Conservation (phyloP, 2,113 vertebrate species). For the Rhynchomys soricoides region DNA sequence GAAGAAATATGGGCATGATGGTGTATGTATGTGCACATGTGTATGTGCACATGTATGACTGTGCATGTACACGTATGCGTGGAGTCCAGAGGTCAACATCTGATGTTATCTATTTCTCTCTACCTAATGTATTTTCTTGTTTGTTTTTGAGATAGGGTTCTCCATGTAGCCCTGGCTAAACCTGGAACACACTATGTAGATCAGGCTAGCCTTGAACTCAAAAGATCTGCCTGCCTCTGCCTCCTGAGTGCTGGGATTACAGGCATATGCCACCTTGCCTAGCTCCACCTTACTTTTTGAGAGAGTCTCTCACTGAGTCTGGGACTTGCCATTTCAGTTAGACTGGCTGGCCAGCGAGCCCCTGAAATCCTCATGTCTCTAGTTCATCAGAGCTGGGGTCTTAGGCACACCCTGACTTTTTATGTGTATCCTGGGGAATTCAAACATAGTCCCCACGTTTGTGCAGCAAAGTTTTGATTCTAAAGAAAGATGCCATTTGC, state of each 20-base stretch:
- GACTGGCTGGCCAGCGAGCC: neutral
- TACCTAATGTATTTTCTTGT: neutral
- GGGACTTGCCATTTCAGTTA: neutral
- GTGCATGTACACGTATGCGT: neutral
- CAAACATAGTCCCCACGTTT: neutral
- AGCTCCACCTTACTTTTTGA: neutral
- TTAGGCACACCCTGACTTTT: neutral
- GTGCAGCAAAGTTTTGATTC: neutral
- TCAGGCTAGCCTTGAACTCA: neutral
- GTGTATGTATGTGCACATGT: neutral
- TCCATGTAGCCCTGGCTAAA: neutral
- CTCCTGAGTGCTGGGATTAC: neutral
- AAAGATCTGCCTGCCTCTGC: neutral
- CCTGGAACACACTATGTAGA: neutral
- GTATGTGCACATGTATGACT: neutral
- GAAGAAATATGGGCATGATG: slow-evolving; percentile 47
- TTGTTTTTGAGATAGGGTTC: neutral
- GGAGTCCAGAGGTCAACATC: neutral
- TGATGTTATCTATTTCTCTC: neutral
- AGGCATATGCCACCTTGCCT: neutral
- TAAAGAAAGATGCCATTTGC: neutral
- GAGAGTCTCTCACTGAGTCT: neutral
- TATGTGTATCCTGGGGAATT: neutral
- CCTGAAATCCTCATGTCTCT: neutral
- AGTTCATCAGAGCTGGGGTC: neutral